These are phyloP conservation scores for Loxodonta africana DNA, from an alignment of 2,113 vertebrate species.

Conservation along the genomic window DNA sequence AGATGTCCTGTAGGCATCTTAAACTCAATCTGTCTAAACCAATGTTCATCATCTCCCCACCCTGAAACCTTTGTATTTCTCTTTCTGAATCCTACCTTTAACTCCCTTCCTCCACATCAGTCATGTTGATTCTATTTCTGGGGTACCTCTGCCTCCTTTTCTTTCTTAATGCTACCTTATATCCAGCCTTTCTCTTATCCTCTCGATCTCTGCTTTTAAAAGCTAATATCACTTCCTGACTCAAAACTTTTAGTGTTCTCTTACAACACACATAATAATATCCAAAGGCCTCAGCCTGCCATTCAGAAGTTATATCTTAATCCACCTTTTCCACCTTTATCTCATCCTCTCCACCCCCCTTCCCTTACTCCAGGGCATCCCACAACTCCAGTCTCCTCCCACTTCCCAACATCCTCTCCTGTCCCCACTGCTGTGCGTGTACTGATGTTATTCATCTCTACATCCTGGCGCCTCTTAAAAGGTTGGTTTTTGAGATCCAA, in stretches of 20 bases:
- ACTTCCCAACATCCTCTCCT: background rate
- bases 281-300: background rate
- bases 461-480: background rate
- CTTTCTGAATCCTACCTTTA: conserved; percentile 49
- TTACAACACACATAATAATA: conserved; percentile 10
- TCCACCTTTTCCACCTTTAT: background rate
- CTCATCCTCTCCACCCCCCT: background rate
- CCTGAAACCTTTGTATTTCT: conserved; percentile 57
- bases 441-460: background rate
- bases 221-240: background rate
- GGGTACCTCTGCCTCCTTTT: background rate
- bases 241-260: background rate
- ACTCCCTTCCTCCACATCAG: background rate
- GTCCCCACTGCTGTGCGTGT: background rate
- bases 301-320: conserved; percentile 30
- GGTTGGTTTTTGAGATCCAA: conserved; percentile 41
- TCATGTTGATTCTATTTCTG: conserved; percentile 8
- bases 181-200: conserved; percentile 7
- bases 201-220: conserved; percentile 54
- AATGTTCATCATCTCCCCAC: background rate
- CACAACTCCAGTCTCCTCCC: background rate
- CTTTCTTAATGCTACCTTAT: background rate
- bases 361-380: background rate
- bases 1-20: conserved; percentile 46
- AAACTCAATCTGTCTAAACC: conserved; percentile 50